These are phyloP conservation scores for Cryptoblepharus egeriae DNA, from an alignment of 2,797 vertebrate species.

Conservation along the genomic window DNA sequence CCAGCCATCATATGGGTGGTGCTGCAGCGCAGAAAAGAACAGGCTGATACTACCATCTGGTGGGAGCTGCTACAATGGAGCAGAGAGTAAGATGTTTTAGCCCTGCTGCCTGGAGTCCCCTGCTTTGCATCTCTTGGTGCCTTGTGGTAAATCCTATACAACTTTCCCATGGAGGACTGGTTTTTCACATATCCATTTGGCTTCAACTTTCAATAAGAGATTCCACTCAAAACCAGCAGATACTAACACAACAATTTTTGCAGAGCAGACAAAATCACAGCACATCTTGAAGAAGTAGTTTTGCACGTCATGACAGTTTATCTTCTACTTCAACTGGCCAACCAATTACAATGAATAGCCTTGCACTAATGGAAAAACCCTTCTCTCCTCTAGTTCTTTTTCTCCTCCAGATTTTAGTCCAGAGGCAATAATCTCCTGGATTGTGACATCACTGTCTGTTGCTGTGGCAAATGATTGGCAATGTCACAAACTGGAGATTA, in stretches of 20 bases:
- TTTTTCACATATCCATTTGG: background rate
- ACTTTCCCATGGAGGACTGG: background rate
- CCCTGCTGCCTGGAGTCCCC: too few species aligned
- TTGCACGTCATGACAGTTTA: slow-evolving; percentile 10
- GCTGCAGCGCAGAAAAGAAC: too few species aligned
- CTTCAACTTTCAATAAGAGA: background rate
- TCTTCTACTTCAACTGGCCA: background rate
- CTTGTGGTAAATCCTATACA: background rate
- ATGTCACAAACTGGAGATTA: slow-evolving; percentile 59
- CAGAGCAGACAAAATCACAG: slow-evolving; percentile 25
- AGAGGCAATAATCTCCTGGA: slow-evolving; percentile 57
- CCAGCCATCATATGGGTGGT: too few species aligned
- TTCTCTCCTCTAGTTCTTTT: slow-evolving; percentile 20
- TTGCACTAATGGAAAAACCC: slow-evolving; percentile 34
- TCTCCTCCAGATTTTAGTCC: slow-evolving; percentile 41
- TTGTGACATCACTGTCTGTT: slow-evolving; percentile 46
- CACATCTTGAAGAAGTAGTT: background rate
- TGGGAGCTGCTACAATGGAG: too few species aligned
- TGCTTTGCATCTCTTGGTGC: too few species aligned
- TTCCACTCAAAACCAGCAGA: background rate
- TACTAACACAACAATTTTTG: background rate
- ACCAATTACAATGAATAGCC: slow-evolving; percentile 22
- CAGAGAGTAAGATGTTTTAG: too few species aligned
- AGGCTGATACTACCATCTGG: too few species aligned
- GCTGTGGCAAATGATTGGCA: slow-evolving; percentile 49